Evolutionary conservation across 2,888 invertebrate species (phyloP), one percentile per base, ranked within the genome.

Genomic region (Coremacera marginata): DNA sequence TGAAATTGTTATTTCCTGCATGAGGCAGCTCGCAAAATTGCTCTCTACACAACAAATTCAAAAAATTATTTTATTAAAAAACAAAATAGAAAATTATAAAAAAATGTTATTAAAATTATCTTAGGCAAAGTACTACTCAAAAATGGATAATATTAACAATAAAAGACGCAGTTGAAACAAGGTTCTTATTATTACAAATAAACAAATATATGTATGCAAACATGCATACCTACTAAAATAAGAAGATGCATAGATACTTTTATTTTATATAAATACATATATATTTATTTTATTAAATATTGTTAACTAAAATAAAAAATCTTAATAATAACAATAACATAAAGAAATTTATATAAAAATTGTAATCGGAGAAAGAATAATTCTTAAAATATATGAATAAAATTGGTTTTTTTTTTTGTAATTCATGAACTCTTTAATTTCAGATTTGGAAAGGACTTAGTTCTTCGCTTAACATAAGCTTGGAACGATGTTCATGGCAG

Each of bases 1-100:
- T 65, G 5, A 55, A 16, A 63, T 73, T 65, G 73, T 73, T 73
- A 73, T 73, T 44, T 72, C 72, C 27, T 62, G 60, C 70, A 34
- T 34, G 37, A 22, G 34, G 11, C 14, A 37, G 27, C 31, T 31
- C 16, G 19, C 19, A 52, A 37, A 44, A 63, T 51, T 73, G 19
- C 73, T 19, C 62, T 60, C 44, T 31, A 14, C 19, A 9, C 11
- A 44, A 19, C 9, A 19, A 1, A 67, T 25, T 5, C 19, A 52
- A 19, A 55, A 52, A 19, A 55, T 8, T 27, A 70, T 55, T 51
- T 55, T 9, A 22, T 55, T 55, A 55, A n/a, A 55, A 8, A 70
- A 70, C 2, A 25, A 51, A 68, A 25, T 27, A 25, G 22, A 57
- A 57, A n/a, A n/a, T n/a, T n/a, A 57, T 57, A 22, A 11, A 25